These are phyloP conservation scores for Glossophaga mutica DNA, from an alignment of 2,797 vertebrate genomes.

Conservation along the genomic window DNA sequence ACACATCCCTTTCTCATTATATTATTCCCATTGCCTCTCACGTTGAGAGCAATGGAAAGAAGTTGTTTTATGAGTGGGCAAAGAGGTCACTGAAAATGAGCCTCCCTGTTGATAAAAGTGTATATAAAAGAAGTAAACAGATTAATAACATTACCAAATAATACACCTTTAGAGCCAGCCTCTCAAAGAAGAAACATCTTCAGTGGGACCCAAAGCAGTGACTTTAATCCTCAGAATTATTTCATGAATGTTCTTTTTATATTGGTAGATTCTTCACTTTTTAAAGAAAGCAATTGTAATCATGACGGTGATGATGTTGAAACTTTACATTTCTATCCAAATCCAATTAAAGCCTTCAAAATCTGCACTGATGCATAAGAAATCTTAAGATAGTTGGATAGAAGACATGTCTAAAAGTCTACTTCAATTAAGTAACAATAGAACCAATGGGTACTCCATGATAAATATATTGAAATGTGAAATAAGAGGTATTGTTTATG, in stretches of 20 bases:
- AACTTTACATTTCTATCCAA: neutral
- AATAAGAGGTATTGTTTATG: neutral
- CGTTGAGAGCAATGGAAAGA: neutral
- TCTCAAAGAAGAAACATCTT: neutral
- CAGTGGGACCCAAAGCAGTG: neutral
- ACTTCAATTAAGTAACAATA: neutral
- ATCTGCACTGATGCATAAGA: neutral
- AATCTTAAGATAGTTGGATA: neutral
- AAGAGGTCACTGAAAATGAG: neutral
- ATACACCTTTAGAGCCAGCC: neutral
- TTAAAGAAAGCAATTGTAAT: neutral
- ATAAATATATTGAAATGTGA: neutral
- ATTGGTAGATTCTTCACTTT: neutral
- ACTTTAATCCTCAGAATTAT: neutral
- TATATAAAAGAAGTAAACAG: neutral
- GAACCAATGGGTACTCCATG: neutral
- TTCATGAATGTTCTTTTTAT: neutral
- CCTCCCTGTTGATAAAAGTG: neutral
- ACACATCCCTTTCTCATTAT: neutral
- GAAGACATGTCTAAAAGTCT: neutral
- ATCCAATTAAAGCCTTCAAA: neutral
- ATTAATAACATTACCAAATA: neutral
- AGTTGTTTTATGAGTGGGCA: neutral
- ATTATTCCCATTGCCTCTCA: neutral
- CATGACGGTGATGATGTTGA: neutral